Base-by-base conservation (phyloP, 2,888 invertebrate species). In the Ametastegia equiseti region DNA sequence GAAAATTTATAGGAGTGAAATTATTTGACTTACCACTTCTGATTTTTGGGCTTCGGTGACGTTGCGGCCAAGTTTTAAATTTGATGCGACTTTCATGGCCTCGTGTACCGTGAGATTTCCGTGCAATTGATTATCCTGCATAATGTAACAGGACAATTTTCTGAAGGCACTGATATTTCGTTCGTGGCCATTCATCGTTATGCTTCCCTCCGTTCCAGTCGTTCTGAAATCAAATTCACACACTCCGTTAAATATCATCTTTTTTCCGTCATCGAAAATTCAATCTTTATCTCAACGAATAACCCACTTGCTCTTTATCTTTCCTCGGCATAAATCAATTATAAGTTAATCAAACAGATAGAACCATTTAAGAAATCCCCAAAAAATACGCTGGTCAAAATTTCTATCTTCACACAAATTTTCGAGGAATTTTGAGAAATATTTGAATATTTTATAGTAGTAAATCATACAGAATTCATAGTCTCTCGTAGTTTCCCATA, bases 41-140 rank as follows among this genome's bases (percentile, higher is more conserved):
- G 96, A 95, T 91, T 97, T 97, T 88, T 97, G 96, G 0, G 92
- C 92, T 84, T 94, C 93, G 27, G 93, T 92, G 84, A 97, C 95
- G 79, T 95, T 94, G 73, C 94, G 94, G 71, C 97, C 96, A 82
- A 98, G 94, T 91, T 98, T 98, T 65, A 99, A 93, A 86, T 96
- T 96, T 1, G 98, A 96, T 7, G 98, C 98, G 47, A 98, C 98
- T 86, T 95, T 95, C 98, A 99, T 98, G 42, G 98, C 97, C 92
- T 99, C 98, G 88, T 96, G 96, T 2, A 98, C 98, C 0, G 97
- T 97, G 85, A 99, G 93, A 93, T 98, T 98, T 0, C 96, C 96
- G 88, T 98, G 96, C 65, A 98, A 94, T 92, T 97, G 97, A 92
- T 97, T 97, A 90, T 97, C 97, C 92, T 99, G 98, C 98, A 98